Conservation (phyloP, 2,797 vertebrate genomes). For the Chrosomus eos region DNA sequence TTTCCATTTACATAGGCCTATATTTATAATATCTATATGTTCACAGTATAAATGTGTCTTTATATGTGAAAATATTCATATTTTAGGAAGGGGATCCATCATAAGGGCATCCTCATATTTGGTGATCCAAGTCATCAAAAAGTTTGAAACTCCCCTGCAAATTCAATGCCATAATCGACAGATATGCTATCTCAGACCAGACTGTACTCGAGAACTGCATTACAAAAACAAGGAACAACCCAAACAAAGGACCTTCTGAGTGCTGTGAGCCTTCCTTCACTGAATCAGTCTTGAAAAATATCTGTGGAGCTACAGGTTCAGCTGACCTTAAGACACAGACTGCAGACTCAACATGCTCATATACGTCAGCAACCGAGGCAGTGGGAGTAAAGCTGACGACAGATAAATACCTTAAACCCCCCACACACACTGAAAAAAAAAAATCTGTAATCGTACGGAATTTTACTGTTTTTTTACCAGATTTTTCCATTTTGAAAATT, state of each 20-base stretch:
- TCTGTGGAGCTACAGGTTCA: conserved; percentile 25
- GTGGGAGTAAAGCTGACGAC: conserved; percentile 50
- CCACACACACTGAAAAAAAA: too few species aligned
- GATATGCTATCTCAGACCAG: neutral
- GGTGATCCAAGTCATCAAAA: neutral
- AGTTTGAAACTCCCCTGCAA: neutral
- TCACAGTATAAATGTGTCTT: neutral
- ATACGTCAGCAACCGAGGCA: conserved; percentile 32
- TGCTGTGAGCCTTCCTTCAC: neutral
- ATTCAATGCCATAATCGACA: neutral
- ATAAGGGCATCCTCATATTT: neutral
- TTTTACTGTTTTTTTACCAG: too few species aligned
- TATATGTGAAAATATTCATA: neutral
- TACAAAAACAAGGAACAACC: conserved; percentile 27
- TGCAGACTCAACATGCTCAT: conserved; percentile 63
- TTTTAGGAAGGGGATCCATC: neutral
- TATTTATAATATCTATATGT: neutral
- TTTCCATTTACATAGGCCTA: neutral
- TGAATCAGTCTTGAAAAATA: conserved; percentile 20
- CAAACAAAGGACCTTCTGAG: conserved; percentile 6
- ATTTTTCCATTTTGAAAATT: too few species aligned
- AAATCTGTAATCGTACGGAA: too few species aligned
- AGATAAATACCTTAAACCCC: conserved; percentile 39
- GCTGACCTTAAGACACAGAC: conserved; percentile 50
- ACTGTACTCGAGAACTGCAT: neutral